Conservation (phyloP, 1,140 invertebrate genomes). For the Trissolcus basalis region DNA sequence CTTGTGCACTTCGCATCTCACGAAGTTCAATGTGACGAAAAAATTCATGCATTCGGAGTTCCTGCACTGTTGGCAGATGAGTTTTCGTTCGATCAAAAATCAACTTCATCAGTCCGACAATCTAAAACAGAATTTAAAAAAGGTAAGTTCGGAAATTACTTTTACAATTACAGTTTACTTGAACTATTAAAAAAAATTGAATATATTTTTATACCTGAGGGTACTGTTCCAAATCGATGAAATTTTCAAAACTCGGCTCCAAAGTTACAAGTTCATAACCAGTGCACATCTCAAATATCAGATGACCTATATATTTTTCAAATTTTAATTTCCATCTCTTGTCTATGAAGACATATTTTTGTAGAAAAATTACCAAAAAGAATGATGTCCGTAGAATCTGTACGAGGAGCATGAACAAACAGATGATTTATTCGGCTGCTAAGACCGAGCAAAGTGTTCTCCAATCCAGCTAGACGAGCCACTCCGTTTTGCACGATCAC, state of each 20-base stretch:
- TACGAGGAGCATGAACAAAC: slow-evolving; percentile 73
- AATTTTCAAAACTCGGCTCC: slow-evolving; percentile 82
- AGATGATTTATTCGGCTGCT: slow-evolving; percentile 81
- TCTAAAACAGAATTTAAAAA: slow-evolving; percentile 73
- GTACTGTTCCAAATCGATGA: slow-evolving; percentile 84
- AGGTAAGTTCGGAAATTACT: neutral
- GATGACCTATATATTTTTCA: slow-evolving; percentile 79
- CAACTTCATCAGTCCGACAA: slow-evolving; percentile 85
- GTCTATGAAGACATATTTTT: too few species aligned
- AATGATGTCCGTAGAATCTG: slow-evolving; percentile 82
- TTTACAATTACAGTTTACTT: too few species aligned
- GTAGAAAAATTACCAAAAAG: slow-evolving; percentile 80
- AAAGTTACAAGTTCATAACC: slow-evolving; percentile 87
- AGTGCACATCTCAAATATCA: slow-evolving; percentile 93
- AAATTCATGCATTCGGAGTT: slow-evolving; percentile 86
- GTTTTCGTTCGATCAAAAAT: slow-evolving; percentile 85
- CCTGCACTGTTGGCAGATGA: slow-evolving; percentile 83
- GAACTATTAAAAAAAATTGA: neutral
- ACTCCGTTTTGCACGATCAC: slow-evolving; percentile 93
- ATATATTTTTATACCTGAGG: slow-evolving; percentile 79
- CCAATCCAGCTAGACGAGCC: slow-evolving; percentile 87
- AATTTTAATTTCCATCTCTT: too few species aligned
- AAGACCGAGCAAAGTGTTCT: slow-evolving; percentile 89
- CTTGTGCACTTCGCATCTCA: slow-evolving; percentile 83
- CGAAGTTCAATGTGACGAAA: slow-evolving; percentile 91